Conservation (phyloP, 2,797 vertebrate genomes). For the Oryzias dopingdopingensis region DNA sequence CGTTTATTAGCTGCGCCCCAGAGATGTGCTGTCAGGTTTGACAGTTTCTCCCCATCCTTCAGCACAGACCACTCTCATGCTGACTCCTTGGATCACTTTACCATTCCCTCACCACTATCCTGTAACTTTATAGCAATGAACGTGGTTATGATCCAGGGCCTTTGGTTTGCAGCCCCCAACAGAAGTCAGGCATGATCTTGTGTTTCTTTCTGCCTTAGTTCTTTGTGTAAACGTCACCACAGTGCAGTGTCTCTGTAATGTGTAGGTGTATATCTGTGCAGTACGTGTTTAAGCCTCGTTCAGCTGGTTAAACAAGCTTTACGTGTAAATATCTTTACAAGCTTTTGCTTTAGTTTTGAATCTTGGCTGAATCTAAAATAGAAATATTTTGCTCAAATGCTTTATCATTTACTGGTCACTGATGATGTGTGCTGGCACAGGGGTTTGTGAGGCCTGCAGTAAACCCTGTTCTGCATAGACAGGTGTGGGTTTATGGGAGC, state of each 20-base stretch:
- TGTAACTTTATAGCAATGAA: constrained; percentile 58
- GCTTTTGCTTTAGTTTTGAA: background rate
- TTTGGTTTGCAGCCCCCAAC: constrained; percentile 41
- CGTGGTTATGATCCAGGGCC: constrained; percentile 36
- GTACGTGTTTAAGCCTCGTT: background rate
- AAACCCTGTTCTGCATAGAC: constrained; percentile 57
- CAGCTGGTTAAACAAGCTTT: too few species aligned
- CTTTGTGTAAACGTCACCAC: constrained; percentile 43
- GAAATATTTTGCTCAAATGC: background rate
- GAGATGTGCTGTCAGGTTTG: constrained; percentile 55
- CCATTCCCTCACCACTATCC: constrained; percentile 53
- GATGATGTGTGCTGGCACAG: background rate
- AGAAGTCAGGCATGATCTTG: constrained; percentile 58
- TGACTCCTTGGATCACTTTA: constrained; percentile 59
- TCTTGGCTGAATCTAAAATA: background rate
- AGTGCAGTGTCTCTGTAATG: background rate
- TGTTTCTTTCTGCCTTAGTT: constrained; percentile 62
- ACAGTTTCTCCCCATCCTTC: constrained; percentile 60
- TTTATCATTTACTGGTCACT: background rate
- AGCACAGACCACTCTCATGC: constrained; percentile 26
- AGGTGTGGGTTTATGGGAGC: constrained; percentile 70
- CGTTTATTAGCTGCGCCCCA: constrained; percentile 62
- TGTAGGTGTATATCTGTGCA: background rate
- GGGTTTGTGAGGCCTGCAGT: constrained; percentile 18
- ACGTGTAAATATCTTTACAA: background rate